Base-by-base conservation (phyloP, 2,797 vertebrate species). In the Leptoclinus maculatus region DNA sequence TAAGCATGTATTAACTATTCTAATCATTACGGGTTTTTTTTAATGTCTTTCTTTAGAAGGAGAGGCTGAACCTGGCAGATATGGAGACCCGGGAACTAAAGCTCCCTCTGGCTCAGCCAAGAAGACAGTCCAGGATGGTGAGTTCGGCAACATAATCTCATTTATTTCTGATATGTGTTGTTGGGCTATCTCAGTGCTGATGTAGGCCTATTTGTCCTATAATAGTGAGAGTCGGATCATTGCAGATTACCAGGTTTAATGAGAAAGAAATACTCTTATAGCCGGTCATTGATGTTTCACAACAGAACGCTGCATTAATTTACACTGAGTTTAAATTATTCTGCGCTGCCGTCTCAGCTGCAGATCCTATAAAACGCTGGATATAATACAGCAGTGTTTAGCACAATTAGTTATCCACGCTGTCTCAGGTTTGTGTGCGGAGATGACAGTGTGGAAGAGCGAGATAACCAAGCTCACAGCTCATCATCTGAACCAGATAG, bases 121-220 rank as follows among this genome's bases (percentile, higher is more conserved):
- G 84, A 92, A 83, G 79, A 80, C 85, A 11, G 67, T 69, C 39
- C 91, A 92, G 14, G 91, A 93, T 38, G 94, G 93, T 95, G 84
- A 94, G 94, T 89, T 73, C 7, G 2, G 11, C 5, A 62, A 9
- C 39, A 53, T 36, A 1, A 25, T 67, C 49, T 36, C 13, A 64
- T 74, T 74, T 25, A 53, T 7, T 38, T 71, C 13, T 49, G 27
- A 79, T 60, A 41, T 29, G 27, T 49, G 8, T 11, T 45, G 25
- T 60, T 41, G 29, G 47, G 8, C 54, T 58, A 7, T 62, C 17
- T 36, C 32, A 66, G 34, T 53, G 57, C 21, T 74, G 29, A 79
- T 63, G 16, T 14, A 2, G 10, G 10, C 14, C 53, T 47, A 14
- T 79, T 69, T 54, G 21, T 63, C 17, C 14, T 21, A 5, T 2